Conservation (phyloP, 2,797 vertebrate genomes). For the Sciaenops ocellatus region DNA sequence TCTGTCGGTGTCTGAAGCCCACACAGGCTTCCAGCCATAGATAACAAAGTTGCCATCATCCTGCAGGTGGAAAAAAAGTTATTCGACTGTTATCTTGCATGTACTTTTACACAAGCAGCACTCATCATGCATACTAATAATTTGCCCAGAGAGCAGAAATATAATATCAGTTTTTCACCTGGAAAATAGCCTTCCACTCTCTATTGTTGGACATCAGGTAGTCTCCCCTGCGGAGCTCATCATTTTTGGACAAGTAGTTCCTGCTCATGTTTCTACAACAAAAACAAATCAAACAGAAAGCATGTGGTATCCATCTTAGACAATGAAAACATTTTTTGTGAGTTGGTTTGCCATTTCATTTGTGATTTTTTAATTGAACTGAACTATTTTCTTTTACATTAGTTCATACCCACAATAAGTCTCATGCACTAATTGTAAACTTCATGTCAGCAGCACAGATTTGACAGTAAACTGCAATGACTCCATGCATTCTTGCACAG, state of each 20-base stretch:
- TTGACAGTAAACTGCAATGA: too few relatives aligned
- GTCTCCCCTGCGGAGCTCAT: slow-evolving; percentile 57
- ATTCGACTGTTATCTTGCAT: neutral
- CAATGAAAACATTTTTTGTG: too few relatives aligned
- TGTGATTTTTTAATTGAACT: too few relatives aligned
- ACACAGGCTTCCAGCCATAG: slow-evolving; percentile 61
- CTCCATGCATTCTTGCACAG: too few relatives aligned
- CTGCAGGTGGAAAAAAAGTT: slow-evolving; percentile 33
- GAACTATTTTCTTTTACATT: too few relatives aligned
- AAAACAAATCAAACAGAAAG: neutral
- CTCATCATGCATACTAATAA: neutral
- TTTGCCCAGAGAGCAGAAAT: too few relatives aligned
- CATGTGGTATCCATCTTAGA: too few relatives aligned
- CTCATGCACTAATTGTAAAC: too few relatives aligned
- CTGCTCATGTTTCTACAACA: slow-evolving; percentile 64
- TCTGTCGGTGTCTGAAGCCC: slow-evolving; percentile 16
- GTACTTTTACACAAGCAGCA: too few relatives aligned
- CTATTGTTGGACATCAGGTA: slow-evolving; percentile 51
- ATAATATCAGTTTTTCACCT: slow-evolving; percentile 34
- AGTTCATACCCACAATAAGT: too few relatives aligned
- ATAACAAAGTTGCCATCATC: slow-evolving; percentile 67
- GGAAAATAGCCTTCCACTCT: slow-evolving; percentile 53
- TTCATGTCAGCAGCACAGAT: too few relatives aligned
- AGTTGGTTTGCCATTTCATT: too few relatives aligned
- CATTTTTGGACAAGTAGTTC: slow-evolving; percentile 56